phyloP scores from a whole-genome alignment of 2,113 vertebrate species.

The Eretmochelys imbricata region DNA sequence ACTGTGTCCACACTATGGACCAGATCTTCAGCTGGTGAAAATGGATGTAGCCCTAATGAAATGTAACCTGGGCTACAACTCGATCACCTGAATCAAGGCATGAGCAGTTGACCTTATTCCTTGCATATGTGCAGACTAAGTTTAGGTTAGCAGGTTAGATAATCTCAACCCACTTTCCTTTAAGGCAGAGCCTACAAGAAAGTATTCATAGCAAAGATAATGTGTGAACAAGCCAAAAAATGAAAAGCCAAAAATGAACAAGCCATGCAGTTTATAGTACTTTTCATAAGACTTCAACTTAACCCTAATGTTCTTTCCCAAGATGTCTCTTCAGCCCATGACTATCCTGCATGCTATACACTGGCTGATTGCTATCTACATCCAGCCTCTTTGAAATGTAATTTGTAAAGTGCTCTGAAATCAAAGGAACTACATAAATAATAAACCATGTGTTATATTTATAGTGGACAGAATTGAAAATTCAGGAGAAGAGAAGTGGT shows the following conservation, averaged over 20 bases:
- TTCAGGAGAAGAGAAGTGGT: neutral
- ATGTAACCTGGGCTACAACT: fast-evolving
- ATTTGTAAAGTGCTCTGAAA: neutral
- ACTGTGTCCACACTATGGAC: neutral
- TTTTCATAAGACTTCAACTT: neutral
- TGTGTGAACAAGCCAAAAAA: neutral
- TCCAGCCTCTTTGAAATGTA: neutral
- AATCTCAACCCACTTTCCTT: neutral
- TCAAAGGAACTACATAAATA: neutral
- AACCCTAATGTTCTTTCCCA: neutral
- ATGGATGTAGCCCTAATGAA: neutral
- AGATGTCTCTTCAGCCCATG: neutral
- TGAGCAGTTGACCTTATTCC: neutral
- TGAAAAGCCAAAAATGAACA: too few species aligned
- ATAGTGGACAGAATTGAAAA: neutral
- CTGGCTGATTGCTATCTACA: neutral
- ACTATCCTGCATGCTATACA: neutral
- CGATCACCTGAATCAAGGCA: neutral
- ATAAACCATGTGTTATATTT: neutral
- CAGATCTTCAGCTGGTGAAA: neutral
- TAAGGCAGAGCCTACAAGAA: neutral
- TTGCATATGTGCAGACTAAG: neutral
- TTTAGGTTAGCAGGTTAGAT: neutral
- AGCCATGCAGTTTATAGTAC: neutral
- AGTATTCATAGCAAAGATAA: neutral